Percentiles rank a stretch among this genome's conserved stretches.
These are phyloP conservation scores for Hydrotaea cyrtoneurina DNA, from an alignment of 2,888 invertebrate genomes.

Conservation along the genomic window DNA sequence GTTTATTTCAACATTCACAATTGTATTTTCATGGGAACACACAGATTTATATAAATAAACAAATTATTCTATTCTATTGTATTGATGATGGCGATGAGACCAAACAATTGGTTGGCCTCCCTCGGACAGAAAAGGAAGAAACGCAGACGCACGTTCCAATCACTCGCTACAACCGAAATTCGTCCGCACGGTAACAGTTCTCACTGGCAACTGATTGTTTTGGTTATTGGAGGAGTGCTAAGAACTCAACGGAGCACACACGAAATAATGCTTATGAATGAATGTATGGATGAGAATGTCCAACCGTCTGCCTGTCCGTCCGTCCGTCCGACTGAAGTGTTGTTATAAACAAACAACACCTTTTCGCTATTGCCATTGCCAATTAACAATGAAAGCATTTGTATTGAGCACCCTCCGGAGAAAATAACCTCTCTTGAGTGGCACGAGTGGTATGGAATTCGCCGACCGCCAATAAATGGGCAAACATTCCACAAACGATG, in stretches of 20 bases:
- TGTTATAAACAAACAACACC: constrained; percentile 34
- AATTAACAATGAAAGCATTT: constrained; percentile 19
- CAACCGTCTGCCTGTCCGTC: too few species aligned
- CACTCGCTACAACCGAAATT: not conserved
- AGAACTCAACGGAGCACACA: not conserved
- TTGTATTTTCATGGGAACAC: constrained; percentile 34
- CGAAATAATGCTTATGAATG: constrained; percentile 20
- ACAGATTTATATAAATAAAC: constrained; percentile 47
- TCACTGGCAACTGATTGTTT: constrained; percentile 54
- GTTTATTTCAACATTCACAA: constrained; percentile 37
- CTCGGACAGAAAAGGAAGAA: constrained; percentile 17
- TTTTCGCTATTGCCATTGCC: not conserved
- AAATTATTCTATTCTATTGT: constrained; percentile 23
- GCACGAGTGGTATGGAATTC: not conserved
- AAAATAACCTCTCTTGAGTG: not conserved
- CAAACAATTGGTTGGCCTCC: constrained; percentile 36
- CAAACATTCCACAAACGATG: not conserved
- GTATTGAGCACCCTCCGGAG: not conserved
- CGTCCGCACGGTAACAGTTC: constrained; percentile 58
- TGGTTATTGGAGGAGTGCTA: constrained; percentile 48
- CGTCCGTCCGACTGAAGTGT: constrained; percentile 8
- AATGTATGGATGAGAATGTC: constrained; percentile 21
- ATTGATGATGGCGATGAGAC: constrained; percentile 22
- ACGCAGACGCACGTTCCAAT: constrained; percentile 17
- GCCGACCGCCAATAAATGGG: not conserved